A percentile compares a stretch with the other conserved stretches of the same genome.
These are phyloP conservation scores for Chymomyza caudatula DNA, from an alignment of 2,888 invertebrate genomes.

Conservation along the genomic window DNA sequence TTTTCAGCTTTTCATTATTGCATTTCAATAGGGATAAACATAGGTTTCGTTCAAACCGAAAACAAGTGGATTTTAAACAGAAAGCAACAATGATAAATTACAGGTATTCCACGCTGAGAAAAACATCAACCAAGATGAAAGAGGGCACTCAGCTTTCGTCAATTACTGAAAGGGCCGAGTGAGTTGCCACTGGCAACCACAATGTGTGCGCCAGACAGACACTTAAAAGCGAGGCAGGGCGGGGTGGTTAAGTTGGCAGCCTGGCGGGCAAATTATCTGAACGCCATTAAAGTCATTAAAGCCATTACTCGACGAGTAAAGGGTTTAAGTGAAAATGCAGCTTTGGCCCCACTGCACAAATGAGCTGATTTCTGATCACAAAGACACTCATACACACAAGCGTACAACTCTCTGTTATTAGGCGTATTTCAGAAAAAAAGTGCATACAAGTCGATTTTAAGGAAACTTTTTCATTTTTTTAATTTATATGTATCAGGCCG, in stretches of 20 bases:
- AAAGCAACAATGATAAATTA: conserved; percentile 53
- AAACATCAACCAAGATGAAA: conserved; percentile 16
- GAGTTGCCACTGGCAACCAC: neutral
- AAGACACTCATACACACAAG: neutral
- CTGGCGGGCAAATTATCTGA: conserved; percentile 63
- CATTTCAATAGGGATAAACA: neutral
- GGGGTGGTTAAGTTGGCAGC: conserved; percentile 19
- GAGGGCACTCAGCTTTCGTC: conserved; percentile 59
- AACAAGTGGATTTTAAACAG: conserved; percentile 52
- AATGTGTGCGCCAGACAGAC: neutral
- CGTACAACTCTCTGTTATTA: conserved; percentile 53
- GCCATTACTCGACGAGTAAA: conserved; percentile 68
- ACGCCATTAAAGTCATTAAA: conserved; percentile 72
- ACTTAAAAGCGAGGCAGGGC: neutral
- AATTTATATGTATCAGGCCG: conserved; percentile 29
- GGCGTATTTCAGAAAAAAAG: conserved; percentile 43
- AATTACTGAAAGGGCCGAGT: conserved; percentile 51
- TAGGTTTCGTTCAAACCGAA: neutral
- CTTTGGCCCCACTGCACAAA: conserved; percentile 24
- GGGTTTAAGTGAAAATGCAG: conserved; percentile 71
- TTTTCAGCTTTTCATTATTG: neutral
- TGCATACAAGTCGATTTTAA: conserved; percentile 48
- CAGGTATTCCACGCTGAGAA: conserved; percentile 34
- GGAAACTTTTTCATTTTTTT: conserved; percentile 52
- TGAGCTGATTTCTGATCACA: conserved; percentile 4